Conservation (phyloP, 2,113 vertebrate species). For the Gnathonemus longibarbis region DNA sequence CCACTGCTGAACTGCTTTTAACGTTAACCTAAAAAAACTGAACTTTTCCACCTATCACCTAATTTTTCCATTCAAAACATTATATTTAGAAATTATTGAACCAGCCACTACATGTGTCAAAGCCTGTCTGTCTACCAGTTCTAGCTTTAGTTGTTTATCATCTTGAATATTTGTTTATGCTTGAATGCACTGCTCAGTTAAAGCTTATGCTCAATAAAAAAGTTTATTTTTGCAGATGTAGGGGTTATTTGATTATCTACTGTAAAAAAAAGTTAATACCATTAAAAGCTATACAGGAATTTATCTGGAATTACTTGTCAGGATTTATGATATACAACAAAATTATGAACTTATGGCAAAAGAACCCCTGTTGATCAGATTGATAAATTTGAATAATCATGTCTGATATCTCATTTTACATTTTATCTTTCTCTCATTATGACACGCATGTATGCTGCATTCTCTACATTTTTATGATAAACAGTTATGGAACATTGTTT, state of each 20-base stretch:
- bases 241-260: background rate
- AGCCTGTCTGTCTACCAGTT: background rate
- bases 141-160: background rate
- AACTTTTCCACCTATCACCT: background rate
- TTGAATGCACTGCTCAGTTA: background rate
- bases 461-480: background rate
- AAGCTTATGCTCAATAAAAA: background rate
- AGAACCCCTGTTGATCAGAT: background rate
- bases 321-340: background rate
- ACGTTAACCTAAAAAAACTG: background rate
- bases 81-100: background rate
- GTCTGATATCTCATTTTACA: background rate
- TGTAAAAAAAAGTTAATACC: background rate
- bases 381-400: background rate
- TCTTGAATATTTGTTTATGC: background rate
- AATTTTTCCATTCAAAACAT: background rate
- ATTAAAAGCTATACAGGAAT: background rate
- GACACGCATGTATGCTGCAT: background rate
- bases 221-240: constrained; percentile 1
- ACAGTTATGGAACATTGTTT: background rate
- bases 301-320: background rate
- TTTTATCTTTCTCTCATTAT: background rate
- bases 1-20: background rate
- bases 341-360: background rate
- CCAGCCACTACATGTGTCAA: background rate